Conservation (phyloP, 2,797 vertebrate genomes). For the Artibeus jamaicensis region DNA sequence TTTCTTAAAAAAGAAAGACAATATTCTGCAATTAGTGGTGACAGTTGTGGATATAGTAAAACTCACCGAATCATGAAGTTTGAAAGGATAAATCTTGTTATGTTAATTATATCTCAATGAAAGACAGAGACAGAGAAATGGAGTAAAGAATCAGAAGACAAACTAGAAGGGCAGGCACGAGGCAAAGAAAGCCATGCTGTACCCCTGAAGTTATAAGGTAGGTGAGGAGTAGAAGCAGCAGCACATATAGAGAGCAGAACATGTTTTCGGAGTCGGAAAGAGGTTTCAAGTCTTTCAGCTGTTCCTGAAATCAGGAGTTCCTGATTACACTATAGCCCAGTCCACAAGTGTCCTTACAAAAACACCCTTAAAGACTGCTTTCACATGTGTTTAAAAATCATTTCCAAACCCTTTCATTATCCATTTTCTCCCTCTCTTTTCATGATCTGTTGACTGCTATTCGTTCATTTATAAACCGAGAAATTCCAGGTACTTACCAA, state of each 20-base stretch:
- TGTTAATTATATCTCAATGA: not conserved
- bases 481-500: not conserved
- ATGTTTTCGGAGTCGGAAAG: not conserved
- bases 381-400: slow-evolving; percentile 24
- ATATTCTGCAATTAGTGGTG: not conserved
- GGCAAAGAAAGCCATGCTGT: not conserved
- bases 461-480: not conserved
- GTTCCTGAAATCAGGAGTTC: no score
- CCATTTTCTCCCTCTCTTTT: not conserved
- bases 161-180: not conserved
- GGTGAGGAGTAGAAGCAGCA: not conserved
- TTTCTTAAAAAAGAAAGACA: not conserved
- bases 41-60: not conserved
- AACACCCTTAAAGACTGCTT: not conserved
- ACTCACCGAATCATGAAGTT: not conserved
- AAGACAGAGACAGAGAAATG: not conserved
- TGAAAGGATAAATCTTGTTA: not conserved
- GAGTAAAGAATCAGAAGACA: not conserved
- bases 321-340: not conserved
- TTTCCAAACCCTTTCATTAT: not conserved
- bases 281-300: not conserved
- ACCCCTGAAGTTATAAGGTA: not conserved
- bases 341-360: not conserved
- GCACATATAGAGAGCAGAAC: not conserved
- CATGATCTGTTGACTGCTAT: not conserved